Base-by-base conservation (phyloP, 37 sponge, comb jelly and placozoan genomes). In the Haliclona indistincta region DNA sequence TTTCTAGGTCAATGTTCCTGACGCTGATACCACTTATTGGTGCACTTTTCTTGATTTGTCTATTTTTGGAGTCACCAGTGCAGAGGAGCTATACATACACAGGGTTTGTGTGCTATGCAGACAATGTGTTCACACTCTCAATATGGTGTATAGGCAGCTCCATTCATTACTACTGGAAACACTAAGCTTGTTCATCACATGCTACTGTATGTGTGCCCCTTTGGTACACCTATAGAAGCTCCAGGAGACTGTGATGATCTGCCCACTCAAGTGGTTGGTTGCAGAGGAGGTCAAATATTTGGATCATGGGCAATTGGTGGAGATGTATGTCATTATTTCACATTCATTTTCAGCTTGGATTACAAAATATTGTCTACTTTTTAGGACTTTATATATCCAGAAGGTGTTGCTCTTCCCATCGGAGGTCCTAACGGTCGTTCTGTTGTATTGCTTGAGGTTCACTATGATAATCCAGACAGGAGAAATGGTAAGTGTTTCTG, bases 11-110 rank as follows among this genome's bases (percentile, higher is more conserved):
- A 75, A 62, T 28, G 62, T 75, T 41, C 63, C 63, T 26, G 32
- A 22, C 42, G 44, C 11, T 15, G 66, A 53, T 2, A 77, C 77
- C 4, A 77, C 77, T n/a, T 77, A 77, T 33, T 77, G 77, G 77
- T 77, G 77, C 33, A 23, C 49, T 0, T 23, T 29, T 28, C 25
- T 60, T 20, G 62, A 60, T 23, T 29, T 60, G n/a, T n/a, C n/a
- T n/a, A n/a, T n/a, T n/a, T n/a, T n/a, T n/a, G n/a, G n/a, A n/a
- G n/a, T n/a, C n/a, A n/a, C n/a, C n/a, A n/a, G n/a, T n/a, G n/a
- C n/a, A n/a, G n/a, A n/a, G n/a, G n/a, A n/a, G n/a, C n/a, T n/a
- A n/a, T n/a, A n/a, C n/a, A n/a, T n/a, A n/a, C 8, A 60, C 62
- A 60, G 25, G 10, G 25, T 28, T 60, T 20, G 25, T 20, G 19